Percentiles rank a stretch among this genome's conserved stretches.
Conservation (phyloP, 2,888 invertebrate genomes). For the Calephelis perditalis region DNA sequence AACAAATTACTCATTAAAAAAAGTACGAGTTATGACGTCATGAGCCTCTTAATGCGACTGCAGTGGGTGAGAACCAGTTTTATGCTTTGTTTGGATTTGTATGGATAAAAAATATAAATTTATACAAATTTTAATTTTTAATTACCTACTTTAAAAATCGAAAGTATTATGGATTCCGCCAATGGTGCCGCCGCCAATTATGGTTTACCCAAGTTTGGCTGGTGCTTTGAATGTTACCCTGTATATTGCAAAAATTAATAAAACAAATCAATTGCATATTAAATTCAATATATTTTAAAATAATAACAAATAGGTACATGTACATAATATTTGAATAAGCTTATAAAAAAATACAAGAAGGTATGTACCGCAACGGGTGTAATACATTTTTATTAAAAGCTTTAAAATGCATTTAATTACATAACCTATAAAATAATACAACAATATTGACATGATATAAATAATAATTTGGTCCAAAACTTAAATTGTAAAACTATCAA, state of each 20-base stretch:
- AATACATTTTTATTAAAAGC: conserved; percentile 4
- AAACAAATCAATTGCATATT: not conserved
- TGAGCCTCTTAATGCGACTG: too few species aligned
- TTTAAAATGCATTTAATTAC: conserved; percentile 9
- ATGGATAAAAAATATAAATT: too few species aligned
- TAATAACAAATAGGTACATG: conserved; percentile 2
- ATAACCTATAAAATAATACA: not conserved
- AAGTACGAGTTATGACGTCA: too few species aligned
- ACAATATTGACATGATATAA: not conserved
- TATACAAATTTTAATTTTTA: too few species aligned
- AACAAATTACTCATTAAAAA: too few species aligned
- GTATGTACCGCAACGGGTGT: not conserved
- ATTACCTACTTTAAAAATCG: too few species aligned
- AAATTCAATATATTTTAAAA: not conserved
- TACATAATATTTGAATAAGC: not conserved
- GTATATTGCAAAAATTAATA: not conserved
- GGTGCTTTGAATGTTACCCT: too few species aligned
- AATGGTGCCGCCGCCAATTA: too few species aligned
- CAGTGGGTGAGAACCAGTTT: too few species aligned
- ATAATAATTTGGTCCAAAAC: not conserved
- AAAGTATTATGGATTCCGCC: too few species aligned
- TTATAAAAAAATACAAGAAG: not conserved
- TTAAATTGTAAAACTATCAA: conserved; percentile 1
- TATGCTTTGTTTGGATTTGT: too few species aligned
- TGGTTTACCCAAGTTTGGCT: too few species aligned